Base-by-base conservation (phyloP, 2,113 vertebrate genomes). In the Pelodiscus sinensis region DNA sequence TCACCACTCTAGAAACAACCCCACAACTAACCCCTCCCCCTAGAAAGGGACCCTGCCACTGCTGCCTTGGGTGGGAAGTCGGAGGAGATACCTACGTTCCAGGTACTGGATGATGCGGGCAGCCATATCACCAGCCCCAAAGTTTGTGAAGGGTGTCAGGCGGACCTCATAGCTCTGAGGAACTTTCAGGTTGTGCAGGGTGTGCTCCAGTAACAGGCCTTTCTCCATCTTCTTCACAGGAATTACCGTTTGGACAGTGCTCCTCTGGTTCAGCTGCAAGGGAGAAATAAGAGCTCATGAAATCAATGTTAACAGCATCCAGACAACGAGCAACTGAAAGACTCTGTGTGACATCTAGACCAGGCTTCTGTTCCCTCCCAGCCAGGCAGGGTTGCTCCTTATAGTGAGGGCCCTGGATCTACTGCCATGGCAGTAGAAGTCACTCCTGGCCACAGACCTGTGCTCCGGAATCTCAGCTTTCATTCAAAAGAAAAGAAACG, bases 101-200 rank as follows among this genome's bases (percentile, higher is more conserved):
- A 98, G 98, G 97, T 99, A 99, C 97, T 98, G 98, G 95, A 99
- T 99, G 97, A 97, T 96, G 86, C 99, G 98, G 29, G 98, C 97
- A 95, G 99, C 94, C 82, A 97, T 98, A 81, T 99, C 99, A 11
- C 99, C 99, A 2, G 97, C 98, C 95, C 98, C 99, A 79, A 98
- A 99, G 96, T 97, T 98, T 91, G 99, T 99, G 94, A 99, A 98
- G 95, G 99, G 99, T 0, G 98, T 99, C 95, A 99, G 98, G 83
- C 98, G 98, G 94, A 99, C 97, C 97, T 99, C 99, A 3, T 99
- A 99, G 94, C 98, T 98, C 94, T 99, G 97, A 56, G 99, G 99
- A 92, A 99, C 99, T 22, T 98, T 98, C 88, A 99, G 98, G 90
- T 99, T 98, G 2, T 97, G 96, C 92, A 99, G 95, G 81, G 98